Evolutionary conservation across 53 echinoderm and acorn worm genomes (phyloP).

Genomic region (Henricia sp.): DNA sequence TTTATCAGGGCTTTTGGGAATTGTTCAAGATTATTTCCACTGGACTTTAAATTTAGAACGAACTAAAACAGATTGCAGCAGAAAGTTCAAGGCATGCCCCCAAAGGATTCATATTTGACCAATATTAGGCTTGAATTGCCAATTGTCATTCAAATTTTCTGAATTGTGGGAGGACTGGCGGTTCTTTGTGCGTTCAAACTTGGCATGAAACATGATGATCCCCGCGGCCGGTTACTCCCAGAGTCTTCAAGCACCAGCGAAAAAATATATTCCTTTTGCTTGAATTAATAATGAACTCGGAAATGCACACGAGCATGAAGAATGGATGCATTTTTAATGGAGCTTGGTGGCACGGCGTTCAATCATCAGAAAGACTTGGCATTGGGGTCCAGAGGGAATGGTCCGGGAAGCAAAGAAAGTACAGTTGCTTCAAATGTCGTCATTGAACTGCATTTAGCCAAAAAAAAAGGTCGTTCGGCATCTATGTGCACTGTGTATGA

Average conservation of each 20-base stretch:
- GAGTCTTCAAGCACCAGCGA: not conserved
- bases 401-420: constrained; percentile 24
- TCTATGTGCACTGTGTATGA: constrained; percentile 47
- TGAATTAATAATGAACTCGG: constrained; percentile 61
- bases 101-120: constrained; percentile 8
- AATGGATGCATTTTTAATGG: constrained; percentile 63
- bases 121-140: constrained; percentile 9
- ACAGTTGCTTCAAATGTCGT: constrained; percentile 20
- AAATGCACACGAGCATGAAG: constrained; percentile 64
- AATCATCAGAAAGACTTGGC: constrained; percentile 59
- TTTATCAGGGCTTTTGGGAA: no score
- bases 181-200: constrained; percentile 41
- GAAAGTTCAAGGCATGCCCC: not conserved
- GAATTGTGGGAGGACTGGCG: not conserved
- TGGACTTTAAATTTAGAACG: no score
- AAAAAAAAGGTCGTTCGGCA: constrained; percentile 34
- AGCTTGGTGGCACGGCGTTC: constrained; percentile 56
- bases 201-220: constrained; percentile 56
- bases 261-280: constrained; percentile 58
- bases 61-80: not conserved
- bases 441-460: not conserved
- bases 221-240: constrained; percentile 21
- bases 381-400: constrained; percentile 19
- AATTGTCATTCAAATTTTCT: constrained; percentile 44
- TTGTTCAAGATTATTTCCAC: no score